Percentiles rank a stretch among this genome's conserved stretches.
These are phyloP conservation scores for Octonoba sinensis DNA, from an alignment of 2,888 invertebrate species.

Conservation along the genomic window DNA sequence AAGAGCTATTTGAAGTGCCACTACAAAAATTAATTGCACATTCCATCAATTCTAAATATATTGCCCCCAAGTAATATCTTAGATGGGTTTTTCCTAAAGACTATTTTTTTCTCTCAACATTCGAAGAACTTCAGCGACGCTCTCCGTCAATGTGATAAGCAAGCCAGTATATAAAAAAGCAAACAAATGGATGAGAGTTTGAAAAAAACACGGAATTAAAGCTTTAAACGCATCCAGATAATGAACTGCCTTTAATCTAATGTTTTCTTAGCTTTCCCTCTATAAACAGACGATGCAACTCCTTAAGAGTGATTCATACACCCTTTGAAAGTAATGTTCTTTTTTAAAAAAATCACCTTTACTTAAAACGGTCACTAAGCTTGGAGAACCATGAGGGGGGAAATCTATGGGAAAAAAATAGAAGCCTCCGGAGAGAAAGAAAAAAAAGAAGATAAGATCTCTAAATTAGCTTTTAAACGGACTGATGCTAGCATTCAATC, in stretches of 20 bases:
- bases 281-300: slow-evolving; percentile 35
- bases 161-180: not conserved
- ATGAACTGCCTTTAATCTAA: slow-evolving; percentile 58
- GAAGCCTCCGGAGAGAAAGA: slow-evolving; percentile 10
- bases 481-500: slow-evolving; percentile 41
- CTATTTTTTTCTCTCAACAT: too few species aligned
- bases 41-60: too few species aligned
- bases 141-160: too few species aligned
- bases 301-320: slow-evolving; percentile 51
- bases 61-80: too few species aligned
- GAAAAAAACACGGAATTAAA: slow-evolving; percentile 37
- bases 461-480: slow-evolving; percentile 63
- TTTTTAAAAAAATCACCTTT: too few species aligned
- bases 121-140: too few species aligned
- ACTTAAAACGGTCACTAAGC: slow-evolving; percentile 35
- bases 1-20: too few species aligned
- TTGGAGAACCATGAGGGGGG: slow-evolving; percentile 30
- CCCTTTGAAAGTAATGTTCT: slow-evolving; percentile 43
- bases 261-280: slow-evolving; percentile 34
- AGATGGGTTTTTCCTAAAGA: too few species aligned
- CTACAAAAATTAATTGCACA: too few species aligned
- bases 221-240: slow-evolving; percentile 43
- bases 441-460: slow-evolving; percentile 47
- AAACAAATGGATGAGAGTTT: slow-evolving; percentile 4
- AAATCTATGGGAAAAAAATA: slow-evolving; percentile 29